A percentile compares a stretch with the other conserved stretches of the same genome.
Evolutionary conservation across 2,797 vertebrate species (phyloP).

Genomic region (Parotocinclus haroldoi): DNA sequence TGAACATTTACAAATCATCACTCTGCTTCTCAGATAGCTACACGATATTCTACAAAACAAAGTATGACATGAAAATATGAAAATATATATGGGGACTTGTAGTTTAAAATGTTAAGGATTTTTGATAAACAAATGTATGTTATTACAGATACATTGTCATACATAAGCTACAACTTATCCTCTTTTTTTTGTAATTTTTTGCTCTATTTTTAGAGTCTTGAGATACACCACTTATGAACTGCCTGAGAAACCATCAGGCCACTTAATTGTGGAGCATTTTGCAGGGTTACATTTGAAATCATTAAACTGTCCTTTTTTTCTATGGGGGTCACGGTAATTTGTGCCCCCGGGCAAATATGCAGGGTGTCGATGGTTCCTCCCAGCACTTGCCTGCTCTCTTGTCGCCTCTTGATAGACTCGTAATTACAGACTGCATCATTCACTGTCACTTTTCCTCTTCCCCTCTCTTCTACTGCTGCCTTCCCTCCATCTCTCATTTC

Average conservation of each 20-base stretch:
- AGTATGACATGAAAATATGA: too few species aligned
- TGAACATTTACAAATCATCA: too few species aligned
- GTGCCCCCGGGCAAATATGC: constrained; percentile 50
- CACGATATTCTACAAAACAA: too few species aligned
- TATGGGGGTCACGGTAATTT: constrained; percentile 54
- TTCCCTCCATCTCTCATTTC: constrained; percentile 42
- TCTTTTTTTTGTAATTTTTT: constrained; percentile 5
- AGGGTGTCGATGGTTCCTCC: constrained; percentile 49
- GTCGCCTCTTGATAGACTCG: constrained; percentile 59
- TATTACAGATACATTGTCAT: background rate
- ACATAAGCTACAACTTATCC: background rate
- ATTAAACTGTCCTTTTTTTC: constrained; percentile 56
- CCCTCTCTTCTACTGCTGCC: constrained; percentile 27
- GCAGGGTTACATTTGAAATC: constrained; percentile 54
- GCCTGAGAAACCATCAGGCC: constrained; percentile 49
- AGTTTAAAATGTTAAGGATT: too few species aligned
- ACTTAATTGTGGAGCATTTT: constrained; percentile 53
- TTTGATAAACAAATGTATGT: too few species aligned
- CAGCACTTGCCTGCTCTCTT: constrained; percentile 40
- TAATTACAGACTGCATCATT: constrained; percentile 64
- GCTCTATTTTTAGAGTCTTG: background rate
- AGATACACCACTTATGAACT: constrained; percentile 39
- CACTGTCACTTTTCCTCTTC: constrained; percentile 48
- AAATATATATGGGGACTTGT: too few species aligned
- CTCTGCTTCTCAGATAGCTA: too few species aligned